A percentile compares a stretch with the other conserved stretches of the same genome.
Evolutionary conservation across 2,888 invertebrate genomes (phyloP).

Genomic region (Drosophila rubida): DNA sequence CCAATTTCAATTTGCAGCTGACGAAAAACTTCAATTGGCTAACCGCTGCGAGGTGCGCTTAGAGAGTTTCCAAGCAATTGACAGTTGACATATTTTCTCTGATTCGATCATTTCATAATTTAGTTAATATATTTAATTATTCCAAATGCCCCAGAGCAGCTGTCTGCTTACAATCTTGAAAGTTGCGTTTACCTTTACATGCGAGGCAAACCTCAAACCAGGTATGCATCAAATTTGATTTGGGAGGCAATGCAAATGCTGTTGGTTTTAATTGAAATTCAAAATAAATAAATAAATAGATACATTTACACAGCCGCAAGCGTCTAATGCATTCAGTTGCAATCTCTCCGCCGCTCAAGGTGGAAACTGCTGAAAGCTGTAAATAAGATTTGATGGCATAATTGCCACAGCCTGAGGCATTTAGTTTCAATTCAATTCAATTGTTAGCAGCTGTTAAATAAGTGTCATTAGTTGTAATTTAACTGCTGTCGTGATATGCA

Average conservation of each 20-base stretch:
- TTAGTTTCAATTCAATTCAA: slow-evolving; percentile 7
- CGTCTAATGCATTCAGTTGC: slow-evolving; percentile 17
- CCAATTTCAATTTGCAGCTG: slow-evolving; percentile 47
- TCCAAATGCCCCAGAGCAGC: slow-evolving; percentile 44
- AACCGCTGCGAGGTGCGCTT: slow-evolving; percentile 24
- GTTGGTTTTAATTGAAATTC: slow-evolving; percentile 46
- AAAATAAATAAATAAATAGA: slow-evolving; percentile 52
- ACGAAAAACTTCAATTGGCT: slow-evolving; percentile 47
- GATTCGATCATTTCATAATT: slow-evolving; percentile 6
- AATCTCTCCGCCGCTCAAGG: background rate
- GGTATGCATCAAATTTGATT: slow-evolving; percentile 18
- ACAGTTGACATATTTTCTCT: background rate
- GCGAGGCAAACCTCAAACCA: slow-evolving; percentile 7
- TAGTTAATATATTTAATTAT: slow-evolving; percentile 48
- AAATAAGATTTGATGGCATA: slow-evolving; percentile 23
- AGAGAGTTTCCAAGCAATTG: background rate
- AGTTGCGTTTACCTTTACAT: slow-evolving; percentile 56
- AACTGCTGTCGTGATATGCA: background rate
- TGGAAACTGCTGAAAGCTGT: background rate
- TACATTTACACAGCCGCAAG: slow-evolving; percentile 19
- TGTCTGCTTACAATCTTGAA: slow-evolving; percentile 38
- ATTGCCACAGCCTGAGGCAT: slow-evolving; percentile 22
- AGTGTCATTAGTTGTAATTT: slow-evolving; percentile 24
- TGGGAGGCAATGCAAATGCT: slow-evolving; percentile 19
- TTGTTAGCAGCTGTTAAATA: slow-evolving; percentile 32